phyloP scores from a whole-genome alignment of 1,140 invertebrate species.

The Coptotermes formosanus region DNA sequence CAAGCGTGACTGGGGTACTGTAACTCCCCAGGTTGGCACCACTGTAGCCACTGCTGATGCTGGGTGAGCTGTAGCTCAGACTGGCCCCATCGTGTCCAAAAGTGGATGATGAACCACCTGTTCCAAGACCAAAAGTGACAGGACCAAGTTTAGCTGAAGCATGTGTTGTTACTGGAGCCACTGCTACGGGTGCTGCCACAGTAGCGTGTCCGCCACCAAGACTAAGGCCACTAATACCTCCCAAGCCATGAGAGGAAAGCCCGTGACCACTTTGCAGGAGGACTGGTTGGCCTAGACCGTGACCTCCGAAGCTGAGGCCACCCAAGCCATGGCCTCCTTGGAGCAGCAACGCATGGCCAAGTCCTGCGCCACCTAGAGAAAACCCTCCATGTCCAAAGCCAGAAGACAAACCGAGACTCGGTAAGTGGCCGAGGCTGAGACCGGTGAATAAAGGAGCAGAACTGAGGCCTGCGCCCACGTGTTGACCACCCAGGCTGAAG shows the following conservation, averaged over 20 bases:
- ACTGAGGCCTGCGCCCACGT: not conserved
- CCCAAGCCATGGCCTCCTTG: not conserved
- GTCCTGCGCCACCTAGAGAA: not conserved
- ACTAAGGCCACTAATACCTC: not conserved
- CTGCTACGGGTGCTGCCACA: not conserved
- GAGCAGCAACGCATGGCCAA: not conserved
- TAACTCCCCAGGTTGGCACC: not conserved
- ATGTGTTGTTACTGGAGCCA: not conserved
- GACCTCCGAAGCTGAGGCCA: not conserved
- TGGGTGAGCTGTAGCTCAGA: not conserved
- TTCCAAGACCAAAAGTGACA: not conserved
- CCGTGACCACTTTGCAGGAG: not conserved
- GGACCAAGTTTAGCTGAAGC: not conserved
- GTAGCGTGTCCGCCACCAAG: not conserved
- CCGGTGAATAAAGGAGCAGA: not conserved
- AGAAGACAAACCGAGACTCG: not conserved
- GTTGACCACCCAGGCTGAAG: not conserved
- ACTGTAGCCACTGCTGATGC: not conserved
- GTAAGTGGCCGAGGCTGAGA: not conserved
- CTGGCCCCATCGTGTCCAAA: not conserved
- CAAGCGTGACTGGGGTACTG: not conserved
- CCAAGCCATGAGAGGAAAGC: not conserved
- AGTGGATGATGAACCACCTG: not conserved
- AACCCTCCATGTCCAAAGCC: not conserved
- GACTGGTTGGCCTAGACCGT: not conserved